Percentiles rank a stretch among this genome's conserved stretches.
These are phyloP conservation scores for Siphamia tubifer DNA, from an alignment of 2,113 vertebrate genomes.

Conservation along the genomic window DNA sequence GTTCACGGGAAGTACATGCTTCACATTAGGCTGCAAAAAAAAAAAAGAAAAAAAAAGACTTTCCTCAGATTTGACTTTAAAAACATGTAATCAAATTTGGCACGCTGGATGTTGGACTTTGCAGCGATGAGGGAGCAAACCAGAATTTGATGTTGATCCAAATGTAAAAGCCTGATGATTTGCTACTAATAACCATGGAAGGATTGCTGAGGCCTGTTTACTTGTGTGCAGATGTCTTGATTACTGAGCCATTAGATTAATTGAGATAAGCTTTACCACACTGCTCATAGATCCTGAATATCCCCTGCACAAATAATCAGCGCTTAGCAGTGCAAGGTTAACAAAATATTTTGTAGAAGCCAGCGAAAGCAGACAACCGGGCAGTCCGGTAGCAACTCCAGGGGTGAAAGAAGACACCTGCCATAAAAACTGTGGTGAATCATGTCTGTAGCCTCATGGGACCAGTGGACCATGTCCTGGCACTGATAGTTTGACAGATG, in stretches of 20 bases:
- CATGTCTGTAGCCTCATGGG: slow-evolving; percentile 49
- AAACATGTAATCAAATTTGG: neutral
- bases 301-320: slow-evolving; percentile 40
- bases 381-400: slow-evolving; percentile 21
- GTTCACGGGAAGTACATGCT: neutral
- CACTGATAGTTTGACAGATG: slow-evolving; percentile 64
- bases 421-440: slow-evolving; percentile 34
- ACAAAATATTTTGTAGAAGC: slow-evolving; percentile 2
- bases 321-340: slow-evolving; percentile 27
- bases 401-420: slow-evolving; percentile 39
- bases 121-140: slow-evolving; percentile 9
- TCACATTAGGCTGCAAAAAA: too few relatives aligned
- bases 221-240: slow-evolving; percentile 63
- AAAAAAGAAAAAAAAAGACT: too few relatives aligned
- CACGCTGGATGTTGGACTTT: slow-evolving; percentile 2
- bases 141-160: slow-evolving; percentile 39
- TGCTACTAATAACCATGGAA: slow-evolving; percentile 44
- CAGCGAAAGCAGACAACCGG: neutral
- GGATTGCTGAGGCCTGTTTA: slow-evolving; percentile 46
- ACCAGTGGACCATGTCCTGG: slow-evolving; percentile 50
- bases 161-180: slow-evolving; percentile 59
- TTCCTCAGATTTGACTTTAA: neutral
- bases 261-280: slow-evolving; percentile 56
- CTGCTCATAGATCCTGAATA: slow-evolving; percentile 38
- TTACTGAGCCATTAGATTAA: slow-evolving; percentile 64